Evolutionary conservation across 2,113 vertebrate species (phyloP).

Genomic region (Hystrix brachyura): DNA sequence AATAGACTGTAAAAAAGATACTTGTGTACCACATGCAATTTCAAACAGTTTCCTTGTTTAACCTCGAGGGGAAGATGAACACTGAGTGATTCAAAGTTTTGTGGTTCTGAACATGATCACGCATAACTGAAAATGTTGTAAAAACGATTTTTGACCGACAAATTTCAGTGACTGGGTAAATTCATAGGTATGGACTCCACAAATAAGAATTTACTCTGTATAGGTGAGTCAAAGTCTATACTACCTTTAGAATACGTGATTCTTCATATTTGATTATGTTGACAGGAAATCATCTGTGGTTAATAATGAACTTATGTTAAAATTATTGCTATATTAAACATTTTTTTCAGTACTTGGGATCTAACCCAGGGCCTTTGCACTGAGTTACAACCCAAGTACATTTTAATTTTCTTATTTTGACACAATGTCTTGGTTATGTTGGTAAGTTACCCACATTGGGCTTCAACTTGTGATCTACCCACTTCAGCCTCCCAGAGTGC

Average conservation of each 20-base stretch:
- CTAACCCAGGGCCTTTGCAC: neutral
- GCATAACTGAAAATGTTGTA: neutral
- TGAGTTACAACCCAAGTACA: neutral
- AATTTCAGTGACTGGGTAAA: neutral
- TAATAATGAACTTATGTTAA: neutral
- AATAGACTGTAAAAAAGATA: neutral
- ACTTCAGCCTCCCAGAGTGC: neutral
- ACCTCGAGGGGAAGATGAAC: neutral
- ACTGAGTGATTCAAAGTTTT: neutral
- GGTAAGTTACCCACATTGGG: too few relatives aligned
- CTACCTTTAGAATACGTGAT: neutral
- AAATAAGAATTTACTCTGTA: neutral
- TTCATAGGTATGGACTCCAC: neutral
- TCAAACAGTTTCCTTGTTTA: neutral
- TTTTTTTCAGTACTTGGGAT: neutral
- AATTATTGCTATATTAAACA: neutral
- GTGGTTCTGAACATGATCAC: neutral
- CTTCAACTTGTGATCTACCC: neutral
- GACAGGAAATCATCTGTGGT: neutral
- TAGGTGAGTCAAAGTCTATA: neutral
- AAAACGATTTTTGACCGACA: neutral
- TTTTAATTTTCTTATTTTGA: neutral
- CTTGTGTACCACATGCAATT: neutral
- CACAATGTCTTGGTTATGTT: neutral
- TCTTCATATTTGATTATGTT: neutral